phyloP scores from a whole-genome alignment of 2,888 invertebrate species.

The Hydraecia micacea region DNA sequence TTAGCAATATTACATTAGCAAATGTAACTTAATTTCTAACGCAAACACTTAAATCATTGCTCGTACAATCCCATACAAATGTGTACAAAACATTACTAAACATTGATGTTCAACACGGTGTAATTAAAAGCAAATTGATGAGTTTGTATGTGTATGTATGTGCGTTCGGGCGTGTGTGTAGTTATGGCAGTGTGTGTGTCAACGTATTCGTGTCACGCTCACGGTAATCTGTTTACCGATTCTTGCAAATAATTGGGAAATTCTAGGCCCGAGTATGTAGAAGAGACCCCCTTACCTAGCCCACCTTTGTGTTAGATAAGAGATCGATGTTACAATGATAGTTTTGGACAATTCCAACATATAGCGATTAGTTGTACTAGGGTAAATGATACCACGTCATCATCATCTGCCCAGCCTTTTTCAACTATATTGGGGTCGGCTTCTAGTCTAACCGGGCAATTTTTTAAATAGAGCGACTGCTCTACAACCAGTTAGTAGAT shows the following conservation, averaged over 20 bases:
- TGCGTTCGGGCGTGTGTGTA: not conserved
- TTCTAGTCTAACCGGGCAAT: not conserved
- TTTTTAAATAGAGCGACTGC: not conserved
- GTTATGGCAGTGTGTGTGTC: slow-evolving; percentile 2
- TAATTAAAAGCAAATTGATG: slow-evolving; percentile 61
- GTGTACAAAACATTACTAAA: slow-evolving; percentile 62
- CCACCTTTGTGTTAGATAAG: slow-evolving; percentile 37
- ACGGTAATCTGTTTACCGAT: slow-evolving; percentile 72
- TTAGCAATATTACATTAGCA: slow-evolving; percentile 47
- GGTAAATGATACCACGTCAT: not conserved
- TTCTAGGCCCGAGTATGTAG: slow-evolving; percentile 57
- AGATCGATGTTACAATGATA: slow-evolving; percentile 26
- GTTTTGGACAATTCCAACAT: not conserved
- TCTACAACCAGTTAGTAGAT: not conserved
- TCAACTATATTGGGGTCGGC: not conserved
- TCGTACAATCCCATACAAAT: slow-evolving; percentile 53
- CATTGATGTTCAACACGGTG: slow-evolving; percentile 57
- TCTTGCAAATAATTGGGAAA: slow-evolving; percentile 72
- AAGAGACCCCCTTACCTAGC: slow-evolving; percentile 26
- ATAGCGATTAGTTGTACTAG: not conserved
- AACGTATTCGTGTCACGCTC: slow-evolving; percentile 67
- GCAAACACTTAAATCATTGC: slow-evolving; percentile 62
- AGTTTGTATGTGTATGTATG: not conserved
- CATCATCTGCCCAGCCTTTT: not conserved
- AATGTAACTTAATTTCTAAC: slow-evolving; percentile 56